Base-by-base conservation (phyloP, 2,113 vertebrate species). In the Hydrolagus affinis region DNA sequence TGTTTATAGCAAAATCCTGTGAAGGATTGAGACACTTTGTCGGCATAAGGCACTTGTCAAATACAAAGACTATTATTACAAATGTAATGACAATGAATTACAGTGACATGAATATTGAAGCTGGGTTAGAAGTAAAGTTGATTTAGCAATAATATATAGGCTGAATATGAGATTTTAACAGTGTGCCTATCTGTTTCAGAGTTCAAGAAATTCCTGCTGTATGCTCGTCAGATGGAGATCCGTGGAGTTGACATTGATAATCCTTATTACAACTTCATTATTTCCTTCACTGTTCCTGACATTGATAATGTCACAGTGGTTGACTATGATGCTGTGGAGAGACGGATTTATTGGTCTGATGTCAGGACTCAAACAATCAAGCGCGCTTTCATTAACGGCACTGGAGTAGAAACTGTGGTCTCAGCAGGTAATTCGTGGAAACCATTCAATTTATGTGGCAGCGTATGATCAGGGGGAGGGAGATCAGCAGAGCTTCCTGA, bases 241-340 rank as follows among this genome's bases (percentile, higher is more conserved):
- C 91, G 97, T 6, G 97, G 97, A 0, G 97, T 99, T 90, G 97
- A 98, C 90, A 94, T 98, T 0, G 96, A 98, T 19, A 97, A 96
- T 89, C 97, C 97, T 0, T 98, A 99, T 91, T 99, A 98, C 93
- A 99, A 98, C 91, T 98, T 98, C 90, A 99, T 99, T 90, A 99
- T 99, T 92, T 99, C 97, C 87, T 99, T 99, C 94, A 99, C 97
- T 0, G 96, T 99, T 88, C 97, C 97, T 0, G 97, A 98, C 88
- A 98, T 99, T 0, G 97, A 99, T 90, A 99, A 99, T 0, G 97
- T 99, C 87, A 98, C 97, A 0, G 97, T 96, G 86, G 95, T 99
- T 88, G 97, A 99, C 90, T 99, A 96, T 0, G 97, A 99, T 0
- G 96, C 97, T 0, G 32, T 93, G 0, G 97, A 99, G 91, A 95